Conservation (phyloP, 2,113 vertebrate genomes). For the Cheirogaleus medius region DNA sequence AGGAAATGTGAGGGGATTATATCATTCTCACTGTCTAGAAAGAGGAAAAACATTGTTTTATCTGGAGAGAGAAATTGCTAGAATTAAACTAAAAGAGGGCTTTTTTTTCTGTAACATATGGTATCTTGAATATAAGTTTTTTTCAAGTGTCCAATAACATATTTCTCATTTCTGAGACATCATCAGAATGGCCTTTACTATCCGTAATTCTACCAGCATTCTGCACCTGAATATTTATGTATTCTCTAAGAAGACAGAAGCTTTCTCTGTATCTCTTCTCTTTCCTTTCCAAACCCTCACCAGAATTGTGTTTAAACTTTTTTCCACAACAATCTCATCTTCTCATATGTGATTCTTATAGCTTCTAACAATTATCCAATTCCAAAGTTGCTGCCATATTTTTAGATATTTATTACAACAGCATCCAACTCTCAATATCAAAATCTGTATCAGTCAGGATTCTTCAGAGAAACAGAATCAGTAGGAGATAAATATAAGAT, state of each 20-base stretch:
- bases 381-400: background rate
- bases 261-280: background rate
- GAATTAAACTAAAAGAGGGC: background rate
- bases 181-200: background rate
- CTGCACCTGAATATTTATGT: background rate
- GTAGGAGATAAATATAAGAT: background rate
- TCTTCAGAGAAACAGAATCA: background rate
- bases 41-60: background rate
- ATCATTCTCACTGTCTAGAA: background rate
- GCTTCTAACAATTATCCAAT: background rate
- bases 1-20: background rate
- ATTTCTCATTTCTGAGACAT: background rate
- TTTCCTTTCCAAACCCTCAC: background rate
- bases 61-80: background rate
- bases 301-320: background rate
- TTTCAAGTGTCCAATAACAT: background rate
- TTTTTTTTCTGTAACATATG: background rate
- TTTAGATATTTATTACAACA: background rate
- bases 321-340: background rate
- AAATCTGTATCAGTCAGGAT: background rate
- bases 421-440: background rate
- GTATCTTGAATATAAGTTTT: background rate
- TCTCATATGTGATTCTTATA: background rate
- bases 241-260: background rate
- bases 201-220: background rate